These are phyloP conservation scores for Drosophila gaucha DNA, from an alignment of 2,888 invertebrate species.

Conservation along the genomic window DNA sequence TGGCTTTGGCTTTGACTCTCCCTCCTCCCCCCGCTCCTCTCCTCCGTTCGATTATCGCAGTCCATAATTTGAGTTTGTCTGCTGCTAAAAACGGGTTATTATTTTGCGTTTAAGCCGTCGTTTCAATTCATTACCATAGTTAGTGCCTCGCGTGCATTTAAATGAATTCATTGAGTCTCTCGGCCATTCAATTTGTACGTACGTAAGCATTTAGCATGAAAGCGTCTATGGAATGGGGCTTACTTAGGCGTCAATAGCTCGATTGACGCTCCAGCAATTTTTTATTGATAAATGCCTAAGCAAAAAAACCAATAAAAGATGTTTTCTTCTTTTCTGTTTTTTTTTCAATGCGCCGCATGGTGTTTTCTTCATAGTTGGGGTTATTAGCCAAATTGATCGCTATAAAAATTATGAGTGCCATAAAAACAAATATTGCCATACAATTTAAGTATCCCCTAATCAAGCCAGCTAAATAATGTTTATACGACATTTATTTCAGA, in stretches of 20 bases:
- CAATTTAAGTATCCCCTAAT: slow-evolving; percentile 59
- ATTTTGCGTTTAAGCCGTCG: slow-evolving; percentile 72
- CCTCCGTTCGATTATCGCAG: slow-evolving; percentile 54
- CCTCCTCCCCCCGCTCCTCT: slow-evolving; percentile 5
- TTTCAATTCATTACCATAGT: slow-evolving; percentile 79
- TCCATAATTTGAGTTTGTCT: slow-evolving; percentile 59
- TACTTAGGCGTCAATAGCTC: slow-evolving; percentile 58
- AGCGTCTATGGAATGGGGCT: slow-evolving; percentile 24
- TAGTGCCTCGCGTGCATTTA: slow-evolving; percentile 77
- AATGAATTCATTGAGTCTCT: slow-evolving; percentile 78
- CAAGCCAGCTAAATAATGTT: slow-evolving; percentile 39
- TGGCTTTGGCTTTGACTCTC: slow-evolving; percentile 41
- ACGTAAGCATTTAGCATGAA: slow-evolving; percentile 69
- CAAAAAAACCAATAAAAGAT: slow-evolving; percentile 31
- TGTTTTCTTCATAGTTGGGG: slow-evolving; percentile 25
- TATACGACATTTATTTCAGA: slow-evolving; percentile 37
- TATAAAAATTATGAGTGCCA: slow-evolving; percentile 78
- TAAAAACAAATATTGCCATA: slow-evolving; percentile 49
- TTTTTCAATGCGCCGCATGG: slow-evolving; percentile 18
- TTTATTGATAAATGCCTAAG: slow-evolving; percentile 1
- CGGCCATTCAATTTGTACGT: slow-evolving; percentile 73
- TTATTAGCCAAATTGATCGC: slow-evolving; percentile 82
- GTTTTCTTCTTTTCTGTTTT: slow-evolving; percentile 24
- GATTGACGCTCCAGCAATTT: slow-evolving; percentile 44
- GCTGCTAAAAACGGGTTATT: slow-evolving; percentile 69